Evolutionary conservation across 2,113 vertebrate genomes (phyloP), one percentile per base, ranked within the genome.

Genomic region (Pitta sordida): DNA sequence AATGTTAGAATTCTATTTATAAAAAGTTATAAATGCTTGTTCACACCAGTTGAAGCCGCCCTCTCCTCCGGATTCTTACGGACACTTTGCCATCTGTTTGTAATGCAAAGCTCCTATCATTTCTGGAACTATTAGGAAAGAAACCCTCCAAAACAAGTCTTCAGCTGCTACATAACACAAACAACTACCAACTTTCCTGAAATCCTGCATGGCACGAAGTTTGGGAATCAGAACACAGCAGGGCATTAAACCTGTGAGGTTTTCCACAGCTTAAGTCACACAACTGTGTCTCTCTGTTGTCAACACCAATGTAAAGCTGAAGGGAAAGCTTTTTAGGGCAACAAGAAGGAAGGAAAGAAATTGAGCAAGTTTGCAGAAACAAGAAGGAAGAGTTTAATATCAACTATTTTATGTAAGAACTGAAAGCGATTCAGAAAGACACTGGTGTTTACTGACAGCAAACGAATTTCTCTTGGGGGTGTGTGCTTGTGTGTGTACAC

Each of bases 1-100:
- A 79, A 32, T 30, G 36, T 24, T 34, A 77, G 39, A 92, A 94
- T 79, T 59, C 48, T 91, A 76, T 83, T 83, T 92, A 90, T 68
- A 83, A 74, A 55, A 75, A 76, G 55, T 73, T 83, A 91, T 6
- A 90, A 92, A 87, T 49, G 30, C 15, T 64, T 80, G n/a, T 48
- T 92, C 74, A 87, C 34, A 43, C 23, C 15, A 71, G 53, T 7
- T 34, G 29, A 93, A 75, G 48, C n/a, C 6, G 4, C 3, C 3
- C 9, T 26, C 27, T 53, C 12, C 23, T 67, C 16, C 19, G 48
- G 11, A 62, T 55, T 60, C 55, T 49, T 67, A 80, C 0, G n/a
- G 48, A 48, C 36, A 69, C 36, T 87, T 76, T 34, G 27, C 26
- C 58, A 83, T 36, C 41, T 91, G 36, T 52, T 36, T 27, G 10